These are phyloP conservation scores for Tanytarsus gracilentus DNA, from an alignment of 2,888 invertebrate species.

Conservation along the genomic window DNA sequence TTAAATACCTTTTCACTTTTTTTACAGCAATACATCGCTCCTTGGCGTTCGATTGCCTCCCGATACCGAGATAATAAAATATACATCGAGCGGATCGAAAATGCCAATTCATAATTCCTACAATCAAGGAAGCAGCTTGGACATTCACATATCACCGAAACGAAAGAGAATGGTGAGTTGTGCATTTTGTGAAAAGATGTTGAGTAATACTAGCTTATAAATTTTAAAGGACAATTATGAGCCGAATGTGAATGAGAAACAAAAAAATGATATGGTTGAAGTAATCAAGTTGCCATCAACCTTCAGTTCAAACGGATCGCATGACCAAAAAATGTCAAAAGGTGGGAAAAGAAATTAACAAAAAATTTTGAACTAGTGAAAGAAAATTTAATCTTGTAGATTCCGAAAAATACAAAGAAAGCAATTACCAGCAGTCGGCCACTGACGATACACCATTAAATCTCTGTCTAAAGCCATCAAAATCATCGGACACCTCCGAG, in stretches of 20 bases:
- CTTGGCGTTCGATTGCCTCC: constrained; percentile 76
- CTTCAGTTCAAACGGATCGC: constrained; percentile 48
- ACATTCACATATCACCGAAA: constrained; percentile 35
- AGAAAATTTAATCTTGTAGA: no score
- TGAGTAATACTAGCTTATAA: neutral
- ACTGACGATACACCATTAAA: constrained; percentile 71
- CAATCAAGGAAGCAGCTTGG: constrained; percentile 8
- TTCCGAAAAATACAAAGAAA: no score
- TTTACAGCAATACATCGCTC: constrained; percentile 68
- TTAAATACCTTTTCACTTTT: constrained; percentile 26
- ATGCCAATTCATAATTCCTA: constrained; percentile 45
- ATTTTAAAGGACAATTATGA: constrained; percentile 4
- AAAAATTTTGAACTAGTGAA: no score
- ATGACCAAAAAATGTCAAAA: constrained; percentile 34
- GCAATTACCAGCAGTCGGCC: constrained; percentile 45
- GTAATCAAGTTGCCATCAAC: constrained; percentile 72
- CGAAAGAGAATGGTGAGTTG: constrained; percentile 45
- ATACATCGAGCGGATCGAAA: constrained; percentile 81
- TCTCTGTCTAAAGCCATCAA: constrained; percentile 63
- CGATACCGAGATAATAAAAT: constrained; percentile 83
- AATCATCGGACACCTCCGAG: constrained; percentile 39
- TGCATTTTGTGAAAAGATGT: neutral
- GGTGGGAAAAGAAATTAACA: constrained; percentile 29
- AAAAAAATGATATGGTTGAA: constrained; percentile 58
- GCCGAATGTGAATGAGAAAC: neutral